Evolutionary conservation across 2,797 vertebrate genomes (phyloP).

Genomic region (Taeniopygia guttata): DNA sequence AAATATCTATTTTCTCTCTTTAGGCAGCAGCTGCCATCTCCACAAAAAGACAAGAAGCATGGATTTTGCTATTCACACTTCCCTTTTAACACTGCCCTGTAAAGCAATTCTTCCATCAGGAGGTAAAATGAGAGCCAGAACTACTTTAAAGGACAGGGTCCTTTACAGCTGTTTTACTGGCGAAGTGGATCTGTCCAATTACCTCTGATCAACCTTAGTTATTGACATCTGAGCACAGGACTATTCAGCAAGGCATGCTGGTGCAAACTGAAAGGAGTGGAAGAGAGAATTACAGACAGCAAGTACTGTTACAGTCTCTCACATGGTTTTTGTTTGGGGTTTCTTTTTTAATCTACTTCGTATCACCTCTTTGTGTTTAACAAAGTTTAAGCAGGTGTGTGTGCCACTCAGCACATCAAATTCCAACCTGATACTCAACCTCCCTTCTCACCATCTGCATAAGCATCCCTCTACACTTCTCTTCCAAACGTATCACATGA

Average conservation of each 20-base stretch:
- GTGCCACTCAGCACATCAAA: neutral
- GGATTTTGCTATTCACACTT: neutral
- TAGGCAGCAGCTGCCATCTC: neutral
- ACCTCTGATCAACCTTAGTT: neutral
- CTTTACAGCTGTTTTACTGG: neutral
- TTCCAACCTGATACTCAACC: neutral
- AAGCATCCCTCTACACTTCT: neutral
- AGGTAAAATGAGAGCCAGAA: neutral
- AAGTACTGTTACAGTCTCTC: neutral
- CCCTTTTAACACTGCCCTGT: neutral
- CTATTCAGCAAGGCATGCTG: neutral
- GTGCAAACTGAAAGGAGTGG: neutral
- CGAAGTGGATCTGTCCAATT: neutral
- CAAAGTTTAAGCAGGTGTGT: neutral
- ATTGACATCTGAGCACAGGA: neutral
- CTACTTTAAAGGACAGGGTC: neutral
- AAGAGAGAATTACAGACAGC: neutral
- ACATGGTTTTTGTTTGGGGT: accelerated
- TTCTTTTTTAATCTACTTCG: neutral
- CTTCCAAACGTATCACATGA: neutral
- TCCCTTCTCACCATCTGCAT: neutral
- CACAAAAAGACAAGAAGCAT: neutral
- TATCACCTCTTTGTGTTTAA: neutral
- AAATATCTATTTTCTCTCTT: neutral
- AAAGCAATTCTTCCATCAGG: neutral